A percentile compares a stretch with the other conserved stretches of the same genome.
Evolutionary conservation across 2,888 invertebrate genomes (phyloP).

Genomic region (Eupithecia vulgata): DNA sequence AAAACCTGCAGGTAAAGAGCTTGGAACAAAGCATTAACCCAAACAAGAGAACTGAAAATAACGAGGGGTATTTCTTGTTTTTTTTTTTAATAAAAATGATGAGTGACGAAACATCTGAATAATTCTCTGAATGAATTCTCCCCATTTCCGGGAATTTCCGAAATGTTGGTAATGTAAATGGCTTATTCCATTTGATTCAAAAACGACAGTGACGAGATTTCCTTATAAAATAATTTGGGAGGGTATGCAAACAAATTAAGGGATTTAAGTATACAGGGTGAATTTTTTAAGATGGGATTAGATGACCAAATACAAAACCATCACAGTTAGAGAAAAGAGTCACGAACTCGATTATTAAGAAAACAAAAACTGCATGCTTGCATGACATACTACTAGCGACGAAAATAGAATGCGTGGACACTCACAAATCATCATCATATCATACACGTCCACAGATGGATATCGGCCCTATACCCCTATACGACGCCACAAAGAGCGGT

Average conservation of each 20-base stretch:
- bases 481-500: no score
- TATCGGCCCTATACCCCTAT: no score
- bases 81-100: slow-evolving; percentile 26
- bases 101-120: slow-evolving; percentile 19
- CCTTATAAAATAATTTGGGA: not conserved
- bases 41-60: slow-evolving; percentile 34
- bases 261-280: not conserved
- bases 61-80: slow-evolving; percentile 21
- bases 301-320: no score
- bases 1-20: slow-evolving; percentile 36
- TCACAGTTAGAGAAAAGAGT: no score
- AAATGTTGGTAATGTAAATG: not conserved
- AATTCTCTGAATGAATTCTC: no score
- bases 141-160: slow-evolving; percentile 4
- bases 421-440: no score
- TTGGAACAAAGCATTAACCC: slow-evolving; percentile 43
- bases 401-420: no score
- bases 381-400: no score
- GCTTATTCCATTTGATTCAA: not conserved
- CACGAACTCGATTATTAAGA: no score
- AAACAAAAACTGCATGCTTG: no score
- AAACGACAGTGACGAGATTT: not conserved
- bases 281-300: no score
- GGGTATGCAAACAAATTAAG: not conserved
- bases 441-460: no score